These are phyloP conservation scores for Opisthograptis luteolata DNA, from an alignment of 2,888 invertebrate species.

Conservation along the genomic window DNA sequence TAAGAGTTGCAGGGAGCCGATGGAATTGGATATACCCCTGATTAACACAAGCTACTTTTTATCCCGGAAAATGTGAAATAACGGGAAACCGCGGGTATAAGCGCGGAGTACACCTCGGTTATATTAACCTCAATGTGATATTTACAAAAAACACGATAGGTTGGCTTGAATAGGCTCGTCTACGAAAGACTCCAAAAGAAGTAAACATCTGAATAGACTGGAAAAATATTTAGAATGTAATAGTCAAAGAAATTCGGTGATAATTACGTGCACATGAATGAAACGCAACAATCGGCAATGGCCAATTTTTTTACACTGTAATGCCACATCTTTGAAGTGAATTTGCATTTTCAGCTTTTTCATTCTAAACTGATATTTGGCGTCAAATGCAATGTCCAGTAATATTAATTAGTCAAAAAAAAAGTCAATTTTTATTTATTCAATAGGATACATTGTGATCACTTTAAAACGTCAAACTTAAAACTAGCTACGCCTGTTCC, in stretches of 20 bases:
- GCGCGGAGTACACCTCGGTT: too few relatives aligned
- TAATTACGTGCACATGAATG: slow-evolving; percentile 73
- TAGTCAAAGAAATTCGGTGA: slow-evolving; percentile 32
- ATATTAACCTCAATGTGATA: slow-evolving; percentile 80
- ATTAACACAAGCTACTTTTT: too few relatives aligned
- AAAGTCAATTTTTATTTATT: too few relatives aligned
- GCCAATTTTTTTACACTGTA: slow-evolving; percentile 76
- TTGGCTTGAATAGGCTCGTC: slow-evolving; percentile 30
- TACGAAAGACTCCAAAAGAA: slow-evolving; percentile 5
- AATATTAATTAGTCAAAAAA: slow-evolving; percentile 50
- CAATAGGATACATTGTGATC: too few relatives aligned
- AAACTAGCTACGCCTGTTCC: too few relatives aligned
- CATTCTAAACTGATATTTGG: slow-evolving; percentile 13
- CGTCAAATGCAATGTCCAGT: slow-evolving; percentile 23
- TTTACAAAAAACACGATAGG: slow-evolving; percentile 55
- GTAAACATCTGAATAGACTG: slow-evolving; percentile 5
- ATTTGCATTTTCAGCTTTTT: slow-evolving; percentile 37
- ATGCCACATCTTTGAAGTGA: slow-evolving; percentile 71
- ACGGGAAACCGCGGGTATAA: too few relatives aligned
- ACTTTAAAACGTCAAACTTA: too few relatives aligned
- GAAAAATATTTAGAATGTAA: slow-evolving; percentile 12
- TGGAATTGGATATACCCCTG: too few relatives aligned
- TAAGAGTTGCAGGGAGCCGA: too few relatives aligned
- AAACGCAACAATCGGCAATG: slow-evolving; percentile 82
- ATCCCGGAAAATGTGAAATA: too few relatives aligned